Conservation (phyloP, 1,140 invertebrate species). For the Leptonema lineaticorne region DNA sequence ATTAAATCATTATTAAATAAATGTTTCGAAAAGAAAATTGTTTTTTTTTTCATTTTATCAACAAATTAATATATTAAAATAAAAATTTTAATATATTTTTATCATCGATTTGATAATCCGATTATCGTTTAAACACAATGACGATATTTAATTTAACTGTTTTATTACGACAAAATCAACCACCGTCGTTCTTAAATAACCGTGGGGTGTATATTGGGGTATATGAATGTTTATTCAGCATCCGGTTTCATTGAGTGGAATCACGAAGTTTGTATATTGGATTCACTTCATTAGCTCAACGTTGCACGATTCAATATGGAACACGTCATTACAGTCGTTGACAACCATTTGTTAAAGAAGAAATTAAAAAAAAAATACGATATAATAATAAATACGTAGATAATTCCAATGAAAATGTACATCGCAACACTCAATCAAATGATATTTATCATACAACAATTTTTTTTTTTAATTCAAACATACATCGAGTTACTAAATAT, state of each 20-base stretch:
- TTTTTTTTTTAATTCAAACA: too few relatives aligned
- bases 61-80: too few relatives aligned
- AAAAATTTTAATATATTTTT: too few relatives aligned
- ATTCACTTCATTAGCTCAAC: slow-evolving; percentile 32
- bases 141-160: too few relatives aligned
- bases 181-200: neutral
- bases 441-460: too few relatives aligned
- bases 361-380: neutral
- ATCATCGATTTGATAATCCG: too few relatives aligned
- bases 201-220: neutral
- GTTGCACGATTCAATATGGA: slow-evolving; percentile 25
- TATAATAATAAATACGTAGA: neutral
- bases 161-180: neutral
- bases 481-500: too few relatives aligned
- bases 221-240: slow-evolving; percentile 32
- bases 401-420: neutral
- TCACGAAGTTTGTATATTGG: slow-evolving; percentile 18
- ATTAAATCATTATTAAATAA: too few relatives aligned
- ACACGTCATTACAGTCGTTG: neutral
- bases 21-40: too few relatives aligned
- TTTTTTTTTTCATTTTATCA: too few relatives aligned
- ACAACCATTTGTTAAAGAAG: slow-evolving; percentile 5
- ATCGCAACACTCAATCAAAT: too few relatives aligned
- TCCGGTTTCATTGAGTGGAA: slow-evolving; percentile 39
- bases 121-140: too few relatives aligned